Conservation (phyloP, 2,888 invertebrate species). For the Pheosia gnoma region DNA sequence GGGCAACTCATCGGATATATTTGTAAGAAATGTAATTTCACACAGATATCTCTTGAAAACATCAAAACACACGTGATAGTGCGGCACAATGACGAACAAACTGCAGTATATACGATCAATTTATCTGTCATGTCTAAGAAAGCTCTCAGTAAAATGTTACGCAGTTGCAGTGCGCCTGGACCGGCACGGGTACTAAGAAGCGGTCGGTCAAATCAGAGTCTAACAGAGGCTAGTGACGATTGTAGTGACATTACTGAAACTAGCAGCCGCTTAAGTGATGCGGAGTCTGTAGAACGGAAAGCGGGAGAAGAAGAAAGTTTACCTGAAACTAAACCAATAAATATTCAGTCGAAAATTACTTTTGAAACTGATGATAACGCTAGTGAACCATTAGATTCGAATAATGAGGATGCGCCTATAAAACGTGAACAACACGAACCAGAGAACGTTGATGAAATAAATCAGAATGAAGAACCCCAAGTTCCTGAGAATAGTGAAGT, state of each 20-base stretch:
- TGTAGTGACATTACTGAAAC: slow-evolving; percentile 45
- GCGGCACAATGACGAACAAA: slow-evolving; percentile 79
- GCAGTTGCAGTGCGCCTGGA: slow-evolving; percentile 29
- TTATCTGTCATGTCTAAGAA: slow-evolving; percentile 62
- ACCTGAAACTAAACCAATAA: slow-evolving; percentile 16
- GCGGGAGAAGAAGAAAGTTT: slow-evolving; percentile 7
- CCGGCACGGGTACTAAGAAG: slow-evolving; percentile 52
- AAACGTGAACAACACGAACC: slow-evolving; percentile 30
- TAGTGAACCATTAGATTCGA: slow-evolving; percentile 27
- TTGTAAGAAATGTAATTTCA: slow-evolving; percentile 89
- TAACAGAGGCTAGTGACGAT: slow-evolving; percentile 46
- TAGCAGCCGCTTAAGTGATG: slow-evolving; percentile 25
- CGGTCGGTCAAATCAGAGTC: slow-evolving; percentile 49
- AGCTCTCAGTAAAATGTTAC: slow-evolving; percentile 45
- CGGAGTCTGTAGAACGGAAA: slow-evolving; percentile 11
- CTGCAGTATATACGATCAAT: slow-evolving; percentile 73
- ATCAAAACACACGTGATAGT: slow-evolving; percentile 85
- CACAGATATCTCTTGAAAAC: slow-evolving; percentile 86
- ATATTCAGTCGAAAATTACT: slow-evolving; percentile 62
- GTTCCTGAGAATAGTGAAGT: slow-evolving; percentile 13
- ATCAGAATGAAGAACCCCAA: slow-evolving; percentile 19
- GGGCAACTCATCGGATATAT: slow-evolving; percentile 84
- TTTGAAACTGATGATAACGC: slow-evolving; percentile 62
- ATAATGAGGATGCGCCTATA: slow-evolving; percentile 24
- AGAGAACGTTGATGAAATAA: slow-evolving; percentile 25